A percentile compares a stretch with the other conserved stretches of the same genome.
Evolutionary conservation across 2,113 vertebrate species (phyloP).

Genomic region (Nothoprocta pentlandii): DNA sequence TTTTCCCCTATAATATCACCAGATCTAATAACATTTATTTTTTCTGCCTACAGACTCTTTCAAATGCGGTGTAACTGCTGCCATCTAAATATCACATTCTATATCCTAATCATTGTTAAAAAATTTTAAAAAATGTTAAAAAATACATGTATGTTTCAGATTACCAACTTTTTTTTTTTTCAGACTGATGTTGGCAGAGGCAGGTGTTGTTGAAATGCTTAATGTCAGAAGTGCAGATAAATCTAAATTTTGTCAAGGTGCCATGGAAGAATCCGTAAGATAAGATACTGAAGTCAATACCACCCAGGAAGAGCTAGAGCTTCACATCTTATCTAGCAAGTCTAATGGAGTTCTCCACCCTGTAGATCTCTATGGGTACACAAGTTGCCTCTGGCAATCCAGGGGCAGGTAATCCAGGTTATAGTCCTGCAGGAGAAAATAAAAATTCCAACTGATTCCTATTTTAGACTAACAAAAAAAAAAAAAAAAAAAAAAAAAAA

Average conservation of each 20-base stretch:
- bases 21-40: neutral
- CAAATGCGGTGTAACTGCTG: neutral
- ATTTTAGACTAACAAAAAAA: neutral
- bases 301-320: conserved; percentile 8
- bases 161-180: neutral
- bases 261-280: neutral
- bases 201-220: neutral
- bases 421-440: neutral
- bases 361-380: neutral
- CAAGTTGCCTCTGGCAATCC: neutral
- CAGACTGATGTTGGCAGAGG: neutral
- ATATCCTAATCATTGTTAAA: neutral
- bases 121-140: neutral
- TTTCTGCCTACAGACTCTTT: neutral
- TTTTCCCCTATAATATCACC: neutral
- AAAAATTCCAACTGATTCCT: neutral
- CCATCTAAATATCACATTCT: neutral
- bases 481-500: no score
- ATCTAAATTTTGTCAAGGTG: neutral
- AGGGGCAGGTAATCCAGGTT: neutral
- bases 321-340: accelerated
- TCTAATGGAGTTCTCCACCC: neutral
- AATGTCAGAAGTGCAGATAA: neutral
- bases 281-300: neutral
- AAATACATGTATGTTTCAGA: neutral